Conservation (phyloP, 2,113 vertebrate genomes). For the Psophia crepitans region DNA sequence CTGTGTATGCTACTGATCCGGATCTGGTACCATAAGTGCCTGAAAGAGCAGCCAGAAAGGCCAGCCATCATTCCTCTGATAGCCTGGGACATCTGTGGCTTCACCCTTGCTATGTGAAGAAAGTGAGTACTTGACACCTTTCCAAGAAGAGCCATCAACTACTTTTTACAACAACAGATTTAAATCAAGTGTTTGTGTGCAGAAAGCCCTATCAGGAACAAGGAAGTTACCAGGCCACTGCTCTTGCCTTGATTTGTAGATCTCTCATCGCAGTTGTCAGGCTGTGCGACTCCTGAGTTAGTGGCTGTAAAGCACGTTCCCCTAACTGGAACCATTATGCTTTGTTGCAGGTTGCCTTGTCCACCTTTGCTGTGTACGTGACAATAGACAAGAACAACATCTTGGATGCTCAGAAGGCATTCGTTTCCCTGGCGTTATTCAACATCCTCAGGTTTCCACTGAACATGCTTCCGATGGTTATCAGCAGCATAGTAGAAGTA, state of each 20-base stretch:
- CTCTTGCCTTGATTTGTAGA: neutral
- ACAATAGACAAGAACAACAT: conserved; percentile 74
- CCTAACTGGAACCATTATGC: neutral
- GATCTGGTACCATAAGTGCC: neutral
- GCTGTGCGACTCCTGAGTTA: neutral
- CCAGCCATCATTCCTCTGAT: neutral
- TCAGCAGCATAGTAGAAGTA: conserved; percentile 94
- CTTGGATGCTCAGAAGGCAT: conserved; percentile 91
- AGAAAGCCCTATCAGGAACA: neutral
- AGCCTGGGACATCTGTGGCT: neutral
- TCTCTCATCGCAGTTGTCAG: neutral
- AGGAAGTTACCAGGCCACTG: neutral
- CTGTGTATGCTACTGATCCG: neutral
- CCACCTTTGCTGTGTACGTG: conserved; percentile 87
- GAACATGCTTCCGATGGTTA: conserved; percentile 95
- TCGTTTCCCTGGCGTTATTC: conserved; percentile 90
- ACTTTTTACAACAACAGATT: neutral
- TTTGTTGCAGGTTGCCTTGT: conserved; percentile 77
- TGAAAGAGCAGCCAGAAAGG: neutral
- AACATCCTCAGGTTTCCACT: conserved; percentile 94
- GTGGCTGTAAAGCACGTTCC: neutral
- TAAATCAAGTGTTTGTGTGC: neutral
- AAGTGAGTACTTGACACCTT: neutral
- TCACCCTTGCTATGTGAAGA: neutral
- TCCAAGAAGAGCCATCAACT: neutral